Base-by-base conservation (phyloP, 2,888 invertebrate genomes). In the Sarcophaga rosellei region DNA sequence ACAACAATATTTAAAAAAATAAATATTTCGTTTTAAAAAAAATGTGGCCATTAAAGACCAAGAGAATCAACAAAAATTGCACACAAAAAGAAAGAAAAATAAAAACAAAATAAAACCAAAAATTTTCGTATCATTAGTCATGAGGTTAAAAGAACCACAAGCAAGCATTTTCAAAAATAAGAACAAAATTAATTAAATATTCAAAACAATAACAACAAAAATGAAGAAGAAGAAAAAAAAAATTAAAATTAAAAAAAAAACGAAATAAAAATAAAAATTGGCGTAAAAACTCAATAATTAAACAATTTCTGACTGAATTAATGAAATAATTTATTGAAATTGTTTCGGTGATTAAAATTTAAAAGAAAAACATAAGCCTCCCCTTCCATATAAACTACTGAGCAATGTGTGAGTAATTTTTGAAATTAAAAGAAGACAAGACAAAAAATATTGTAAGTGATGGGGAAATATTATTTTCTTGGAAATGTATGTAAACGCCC, bases 121-220 rank as follows among this genome's bases (percentile, higher is more conserved):
- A 23, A 47, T 70, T 69, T 62, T n/a, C 53, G n/a, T 63, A 35
- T 63, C 63, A 70, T 70, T 79, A 79, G 53, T 79, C 70, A 79
- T 70, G 61, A 57, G 53, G 78, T 57, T 79, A 70, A 53, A 63
- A 17, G 63, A 70, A 62, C 21, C 62, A 53, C 44, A 57, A 61
- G 62, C 62, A 44, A 44, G 35, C 12, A n/a, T 11, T 53, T 53
- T 53, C 17, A 15, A 15, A 47, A 53, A 53, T 25, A 72, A 72
- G 15, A 63, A 63, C 25, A 17, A 63, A 21, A 66, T 25, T 72
- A 57, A 4, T 21, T 57, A 25, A 57, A 69, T n/a, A 45, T 20
- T 47, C 10, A n/a, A 53, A 53, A 53, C 12, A 12, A 53, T 12
- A 53, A 53, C 12, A 53, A 53, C 17, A 53, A 53, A 53, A 53